Evolutionary conservation across 2,888 invertebrate species (phyloP), one percentile per base, ranked within the genome.

Genomic region (Tridacna crocea): DNA sequence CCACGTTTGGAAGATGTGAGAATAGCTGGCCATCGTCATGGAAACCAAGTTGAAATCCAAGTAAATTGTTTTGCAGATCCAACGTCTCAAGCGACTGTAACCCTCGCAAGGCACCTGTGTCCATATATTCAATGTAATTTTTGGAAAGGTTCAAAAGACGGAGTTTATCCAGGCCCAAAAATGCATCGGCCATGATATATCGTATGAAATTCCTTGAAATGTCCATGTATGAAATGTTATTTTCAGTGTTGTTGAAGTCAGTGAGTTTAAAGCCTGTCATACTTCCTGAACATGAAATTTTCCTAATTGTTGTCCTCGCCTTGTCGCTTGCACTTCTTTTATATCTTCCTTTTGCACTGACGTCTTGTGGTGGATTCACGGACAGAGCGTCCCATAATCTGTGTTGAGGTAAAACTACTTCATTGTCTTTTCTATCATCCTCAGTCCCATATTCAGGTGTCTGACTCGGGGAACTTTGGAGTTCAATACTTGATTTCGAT

Each of bases 191-290:
- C 15, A 65, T 65, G 4, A 86, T 19, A 1, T 24, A 24, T 8
- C 79, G 75, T 15, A 86, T 75, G 55, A 74, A 76, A 63, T 86
- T 83, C 58, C 70, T 60, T 12, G 83, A 86, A 13, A 83, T 73
- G 74, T 86, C 83, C 22, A 83, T 80, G 27, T 60, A 70, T 61
- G 78, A 66, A 19, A 86, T 74, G 60, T 80, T 78, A 66, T 86
- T 86, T 51, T 66, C 61, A 0, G 77, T 76, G 4, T 65, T 60
- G 13, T n/a, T 72, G 65, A 83, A 86, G 51, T 83, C 72, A 17
- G 80, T 19, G 6, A 72, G 47, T 22, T 2, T 58, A 0, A 82
- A 22, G 15, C 65, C 58, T 10, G 79, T 65, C 74, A 75, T 68
- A 58, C 82, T 86, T 11, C 83, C 86, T 17, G 77, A 82, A 60